phyloP scores from a whole-genome alignment of 2,888 invertebrate genomes.

The Trypoxylon attenuatum region DNA sequence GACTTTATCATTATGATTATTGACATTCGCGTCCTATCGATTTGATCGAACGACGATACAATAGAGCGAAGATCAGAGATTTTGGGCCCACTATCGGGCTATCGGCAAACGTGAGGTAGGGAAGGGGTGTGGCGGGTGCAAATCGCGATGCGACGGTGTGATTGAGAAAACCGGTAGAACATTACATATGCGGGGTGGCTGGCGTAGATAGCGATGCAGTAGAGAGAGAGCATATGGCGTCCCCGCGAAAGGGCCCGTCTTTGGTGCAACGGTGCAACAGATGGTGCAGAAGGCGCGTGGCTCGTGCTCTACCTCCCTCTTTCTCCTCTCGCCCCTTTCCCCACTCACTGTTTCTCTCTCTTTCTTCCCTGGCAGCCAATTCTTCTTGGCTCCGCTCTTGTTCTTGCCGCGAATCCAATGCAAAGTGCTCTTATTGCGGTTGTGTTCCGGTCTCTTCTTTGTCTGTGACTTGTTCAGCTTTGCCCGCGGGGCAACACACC shows the following conservation, averaged over 20 bases:
- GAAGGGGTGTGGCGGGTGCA: neutral
- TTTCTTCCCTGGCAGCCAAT: neutral
- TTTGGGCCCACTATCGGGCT: too few relatives aligned
- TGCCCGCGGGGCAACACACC: too few relatives aligned
- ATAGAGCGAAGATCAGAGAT: too few relatives aligned
- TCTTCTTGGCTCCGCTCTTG: neutral
- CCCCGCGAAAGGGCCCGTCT: slow-evolving; percentile 45
- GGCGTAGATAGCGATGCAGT: slow-evolving; percentile 33
- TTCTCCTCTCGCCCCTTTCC: neutral
- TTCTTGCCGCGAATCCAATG: neutral
- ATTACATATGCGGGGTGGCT: slow-evolving; percentile 30
- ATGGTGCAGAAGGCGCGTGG: slow-evolving; percentile 52
- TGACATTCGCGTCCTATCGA: too few relatives aligned
- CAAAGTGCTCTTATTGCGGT: slow-evolving; percentile 1
- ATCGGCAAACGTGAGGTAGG: too few relatives aligned
- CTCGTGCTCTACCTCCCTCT: slow-evolving; percentile 37
- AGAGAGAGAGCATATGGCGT: slow-evolving; percentile 53
- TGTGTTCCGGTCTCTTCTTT: slow-evolving; percentile 2
- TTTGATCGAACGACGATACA: too few relatives aligned
- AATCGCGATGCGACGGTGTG: slow-evolving; percentile 39
- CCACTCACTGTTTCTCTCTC: slow-evolving; percentile 13
- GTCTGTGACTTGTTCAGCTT: neutral
- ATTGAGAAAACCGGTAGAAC: slow-evolving; percentile 45
- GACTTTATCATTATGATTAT: too few relatives aligned
- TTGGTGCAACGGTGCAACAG: slow-evolving; percentile 49